Conservation (phyloP, 2,797 vertebrate genomes). For the Astyanax mexicanus region DNA sequence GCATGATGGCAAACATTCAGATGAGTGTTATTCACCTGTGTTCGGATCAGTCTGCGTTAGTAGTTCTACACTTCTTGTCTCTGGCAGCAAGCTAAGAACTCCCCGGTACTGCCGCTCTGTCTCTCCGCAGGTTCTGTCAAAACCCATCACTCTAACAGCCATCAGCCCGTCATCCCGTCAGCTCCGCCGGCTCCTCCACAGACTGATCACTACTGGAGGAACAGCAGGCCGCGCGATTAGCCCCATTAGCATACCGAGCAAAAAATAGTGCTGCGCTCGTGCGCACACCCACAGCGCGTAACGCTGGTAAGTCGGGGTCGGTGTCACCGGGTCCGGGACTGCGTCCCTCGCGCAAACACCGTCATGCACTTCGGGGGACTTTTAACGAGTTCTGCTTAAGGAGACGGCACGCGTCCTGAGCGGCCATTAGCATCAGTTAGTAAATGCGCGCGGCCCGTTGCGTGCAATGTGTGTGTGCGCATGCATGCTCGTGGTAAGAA, state of each 20-base stretch:
- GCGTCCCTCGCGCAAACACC: slow-evolving; percentile 11
- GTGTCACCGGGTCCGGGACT: slow-evolving; percentile 41
- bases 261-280: background rate
- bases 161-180: background rate
- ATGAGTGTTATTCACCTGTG: background rate
- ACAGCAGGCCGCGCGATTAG: background rate
- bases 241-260: background rate
- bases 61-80: background rate
- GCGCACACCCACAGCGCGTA: background rate
- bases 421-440: slow-evolving; percentile 43
- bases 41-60: background rate
- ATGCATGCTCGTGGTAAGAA: background rate
- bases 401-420: slow-evolving; percentile 19
- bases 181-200: background rate
- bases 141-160: background rate
- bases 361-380: slow-evolving; percentile 24
- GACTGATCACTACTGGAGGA: background rate
- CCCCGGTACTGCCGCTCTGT: background rate
- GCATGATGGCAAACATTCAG: background rate
- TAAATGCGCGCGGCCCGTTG: slow-evolving; percentile 13
- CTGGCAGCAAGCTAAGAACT: background rate
- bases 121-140: slow-evolving; percentile 1
- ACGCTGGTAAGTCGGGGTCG: too few relatives aligned
- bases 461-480: background rate
- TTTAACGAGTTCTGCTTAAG: slow-evolving; percentile 32